phyloP scores from a whole-genome alignment of 1,140 invertebrate species.

The Zaprionus inermis region DNA sequence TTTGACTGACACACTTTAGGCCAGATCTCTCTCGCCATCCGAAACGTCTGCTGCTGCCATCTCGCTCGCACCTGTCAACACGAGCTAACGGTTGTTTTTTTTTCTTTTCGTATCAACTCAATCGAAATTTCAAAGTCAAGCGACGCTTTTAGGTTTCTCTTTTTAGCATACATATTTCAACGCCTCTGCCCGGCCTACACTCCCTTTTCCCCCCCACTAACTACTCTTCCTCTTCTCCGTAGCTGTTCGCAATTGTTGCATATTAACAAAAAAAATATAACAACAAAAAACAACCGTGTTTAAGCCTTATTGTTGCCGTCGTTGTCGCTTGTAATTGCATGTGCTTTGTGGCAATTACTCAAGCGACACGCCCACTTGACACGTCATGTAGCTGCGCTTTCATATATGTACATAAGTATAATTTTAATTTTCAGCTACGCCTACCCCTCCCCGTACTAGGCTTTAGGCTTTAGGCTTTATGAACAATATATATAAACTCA shows the following conservation, averaged over 20 bases:
- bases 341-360: slow-evolving; percentile 39
- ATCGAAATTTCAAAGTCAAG: slow-evolving; percentile 42
- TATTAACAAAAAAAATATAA: slow-evolving; percentile 12
- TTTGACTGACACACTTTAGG: slow-evolving; percentile 56
- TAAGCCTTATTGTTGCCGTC: slow-evolving; percentile 20
- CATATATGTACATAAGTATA: neutral
- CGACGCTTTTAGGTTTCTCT: slow-evolving; percentile 48
- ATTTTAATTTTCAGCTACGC: neutral
- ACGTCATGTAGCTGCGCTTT: slow-evolving; percentile 15
- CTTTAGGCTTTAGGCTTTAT: neutral
- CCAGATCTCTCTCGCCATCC: slow-evolving; percentile 10
- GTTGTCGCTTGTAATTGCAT: slow-evolving; percentile 35
- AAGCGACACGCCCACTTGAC: slow-evolving; percentile 30
- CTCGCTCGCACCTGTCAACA: slow-evolving; percentile 18
- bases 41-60: neutral
- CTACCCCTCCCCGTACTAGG: neutral
- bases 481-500: neutral
- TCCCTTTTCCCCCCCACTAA: neutral
- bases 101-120: neutral
- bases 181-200: slow-evolving; percentile 6
- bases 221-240: neutral
- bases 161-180: slow-evolving; percentile 36
- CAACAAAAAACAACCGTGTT: slow-evolving; percentile 1
- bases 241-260: slow-evolving; percentile 24
- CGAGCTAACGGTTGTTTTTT: slow-evolving; percentile 36